Base-by-base conservation (phyloP, 2,888 invertebrate genomes). In the Lampropteryx suffumata region DNA sequence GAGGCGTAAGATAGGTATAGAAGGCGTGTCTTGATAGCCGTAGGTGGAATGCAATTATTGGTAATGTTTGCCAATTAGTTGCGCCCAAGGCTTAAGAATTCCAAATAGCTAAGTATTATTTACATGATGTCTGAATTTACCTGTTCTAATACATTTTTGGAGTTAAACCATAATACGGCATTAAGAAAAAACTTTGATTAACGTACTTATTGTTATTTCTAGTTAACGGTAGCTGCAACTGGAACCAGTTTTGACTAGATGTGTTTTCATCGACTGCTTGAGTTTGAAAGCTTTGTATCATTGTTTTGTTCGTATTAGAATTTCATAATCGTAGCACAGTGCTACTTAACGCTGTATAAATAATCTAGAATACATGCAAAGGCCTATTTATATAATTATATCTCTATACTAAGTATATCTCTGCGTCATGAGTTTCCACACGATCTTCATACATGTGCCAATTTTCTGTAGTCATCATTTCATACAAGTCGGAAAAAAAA, bases 11-110 rank as follows among this genome's bases (percentile, higher is more conserved):
- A 44, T 52, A 50, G 45, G 41, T 50, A 39, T 46, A 34, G 47
- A 51, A 46, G 56, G 50, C 43, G 55, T 43, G 51, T 52, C 50
- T 44, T 53, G 60, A 62, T 69, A 62, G 53, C 59, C 47, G 50
- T 66, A 56, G 56, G 50, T 62, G 69, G 72, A 70, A 76, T 76
- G 77, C 72, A 72, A 77, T 82, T 76, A 79, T 82, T 76, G 79
- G 73, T 70, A 69, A 76, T 79, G 76, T 77, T 82, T 82, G 79
- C 76, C 74, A 79, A 82, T 82, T 82, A 78, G 79, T 78, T 80
- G 82, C 75, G 77, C 79, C 67, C 46, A 66, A 71, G 73, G 74
- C 71, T 58, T 37, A 29, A 55, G 67, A 65, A 70, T 73, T 71
- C 70, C 67, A 76, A 63, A 73, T 67, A 56, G 62, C 63, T 64